phyloP scores from a whole-genome alignment of 2,888 invertebrate species.

The Yponomeuta sedellus region DNA sequence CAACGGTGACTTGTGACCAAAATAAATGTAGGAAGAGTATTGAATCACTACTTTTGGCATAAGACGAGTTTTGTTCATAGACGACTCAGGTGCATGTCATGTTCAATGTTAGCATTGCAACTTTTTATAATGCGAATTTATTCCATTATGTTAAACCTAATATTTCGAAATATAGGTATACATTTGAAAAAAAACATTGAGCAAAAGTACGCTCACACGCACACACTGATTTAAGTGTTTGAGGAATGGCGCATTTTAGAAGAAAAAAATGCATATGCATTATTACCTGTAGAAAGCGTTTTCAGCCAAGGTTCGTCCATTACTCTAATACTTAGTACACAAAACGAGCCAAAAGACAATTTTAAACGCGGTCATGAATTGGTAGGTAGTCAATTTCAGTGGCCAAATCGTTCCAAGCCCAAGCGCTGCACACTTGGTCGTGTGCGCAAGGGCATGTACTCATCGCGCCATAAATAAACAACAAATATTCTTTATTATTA shows the following conservation, averaged over 20 bases:
- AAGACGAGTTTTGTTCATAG: constrained; percentile 37
- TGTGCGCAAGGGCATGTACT: neutral
- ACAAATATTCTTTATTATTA: constrained; percentile 42
- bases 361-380: neutral
- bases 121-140: too few relatives aligned
- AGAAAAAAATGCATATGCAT: too few relatives aligned
- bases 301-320: neutral
- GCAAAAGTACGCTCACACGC: too few relatives aligned
- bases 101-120: neutral
- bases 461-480: constrained; percentile 21
- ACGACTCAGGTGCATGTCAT: neutral
- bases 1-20: neutral
- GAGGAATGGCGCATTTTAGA: too few relatives aligned
- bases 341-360: neutral
- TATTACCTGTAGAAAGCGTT: neutral
- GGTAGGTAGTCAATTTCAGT: neutral
- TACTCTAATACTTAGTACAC: neutral
- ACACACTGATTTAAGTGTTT: too few relatives aligned
- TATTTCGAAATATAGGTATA: too few relatives aligned
- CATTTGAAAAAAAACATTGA: too few relatives aligned
- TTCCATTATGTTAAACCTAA: too few relatives aligned
- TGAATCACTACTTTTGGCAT: constrained; percentile 66
- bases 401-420: neutral
- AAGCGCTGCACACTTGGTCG: neutral
- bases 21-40: constrained; percentile 16